Evolutionary conservation across 1,140 invertebrate species (phyloP).

Genomic region (Hestina assimilis): DNA sequence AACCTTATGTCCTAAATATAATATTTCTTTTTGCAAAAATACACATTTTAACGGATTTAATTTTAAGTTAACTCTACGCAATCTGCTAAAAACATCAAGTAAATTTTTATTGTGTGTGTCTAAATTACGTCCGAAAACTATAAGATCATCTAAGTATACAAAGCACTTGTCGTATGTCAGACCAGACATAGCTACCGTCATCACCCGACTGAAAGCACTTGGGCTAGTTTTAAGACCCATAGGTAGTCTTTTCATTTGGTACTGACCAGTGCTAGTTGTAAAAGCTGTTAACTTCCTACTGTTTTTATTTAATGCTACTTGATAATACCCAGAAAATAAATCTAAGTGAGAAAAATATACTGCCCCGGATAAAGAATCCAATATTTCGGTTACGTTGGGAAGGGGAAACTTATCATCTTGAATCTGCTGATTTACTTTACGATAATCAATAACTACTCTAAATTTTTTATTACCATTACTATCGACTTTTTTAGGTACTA

Average conservation of each 20-base stretch:
- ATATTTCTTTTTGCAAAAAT: no score
- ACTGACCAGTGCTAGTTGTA: constrained; percentile 24
- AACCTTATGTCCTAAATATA: no score
- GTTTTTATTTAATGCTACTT: constrained; percentile 18
- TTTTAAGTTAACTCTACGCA: no score
- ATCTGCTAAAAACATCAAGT: constrained; percentile 22
- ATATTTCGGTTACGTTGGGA: constrained; percentile 35
- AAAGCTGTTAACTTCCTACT: constrained; percentile 34
- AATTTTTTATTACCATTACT: no score
- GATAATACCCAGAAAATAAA: constrained; percentile 27
- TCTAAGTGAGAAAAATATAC: constrained; percentile 32
- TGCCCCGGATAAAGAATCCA: constrained; percentile 32
- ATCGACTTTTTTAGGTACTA: constrained; percentile 40
- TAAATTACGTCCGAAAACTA: constrained; percentile 29
- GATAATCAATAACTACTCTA: constrained; percentile 35
- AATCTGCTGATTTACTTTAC: constrained; percentile 28
- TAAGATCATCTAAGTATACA: constrained; percentile 36
- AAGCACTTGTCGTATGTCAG: constrained; percentile 29
- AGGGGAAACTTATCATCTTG: constrained; percentile 35
- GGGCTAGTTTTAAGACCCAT: constrained; percentile 35
- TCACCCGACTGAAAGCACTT: constrained; percentile 26
- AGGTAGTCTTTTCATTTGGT: constrained; percentile 33
- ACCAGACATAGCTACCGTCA: constrained; percentile 33
- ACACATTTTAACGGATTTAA: no score
- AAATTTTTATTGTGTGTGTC: constrained; percentile 32